Base-by-base conservation (phyloP, 2,888 invertebrate genomes). In the Orchestes rusci region DNA sequence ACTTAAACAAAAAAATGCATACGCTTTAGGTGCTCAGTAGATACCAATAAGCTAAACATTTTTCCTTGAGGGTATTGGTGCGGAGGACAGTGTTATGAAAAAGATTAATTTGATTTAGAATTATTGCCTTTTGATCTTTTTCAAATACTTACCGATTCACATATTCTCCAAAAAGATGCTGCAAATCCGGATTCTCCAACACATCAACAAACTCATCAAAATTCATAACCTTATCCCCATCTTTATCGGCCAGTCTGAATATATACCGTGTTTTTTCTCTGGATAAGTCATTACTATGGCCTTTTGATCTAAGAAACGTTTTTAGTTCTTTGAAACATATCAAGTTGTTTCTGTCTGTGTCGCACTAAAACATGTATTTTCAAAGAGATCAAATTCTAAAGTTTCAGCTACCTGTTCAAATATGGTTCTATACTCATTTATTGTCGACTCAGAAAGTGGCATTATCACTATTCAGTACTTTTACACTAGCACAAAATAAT, bases 141-240 rank as follows among this genome's bases (percentile, higher is more conserved):
- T n/a, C 10, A 23, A 7, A 7, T 23, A 23, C 32, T 34, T 77
- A 81, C 67, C 74, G 71, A 18, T 76, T 76, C 13, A 80, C 68
- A 53, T 77, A 75, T 42, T 77, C 76, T 1, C 77, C 79, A 51
- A 82, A 80, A 3, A 80, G 70, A n/a, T 75, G 74, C 56, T 76
- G 75, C 53, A 79, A 63, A 41, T 76, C 73, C 0, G 75, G 74
- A 41, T 73, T 61, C 53, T 74, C 70, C 68, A 79, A 75, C 79
- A 85, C 80, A 19, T 75, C 74, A 13, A 82, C 74, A 53, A 85
- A 84, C 69, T 86, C 85, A 10, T 74, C 70, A 56, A 78, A 82
- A 59, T 82, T 28, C 7, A 51, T n/a, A n/a, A 15, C 79, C 43
- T 86, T 68, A 50, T 73, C 73, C 1, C 84, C 83, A 29, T 82